Conservation (phyloP, 1,140 invertebrate species). For the Saxidomus purpurata region DNA sequence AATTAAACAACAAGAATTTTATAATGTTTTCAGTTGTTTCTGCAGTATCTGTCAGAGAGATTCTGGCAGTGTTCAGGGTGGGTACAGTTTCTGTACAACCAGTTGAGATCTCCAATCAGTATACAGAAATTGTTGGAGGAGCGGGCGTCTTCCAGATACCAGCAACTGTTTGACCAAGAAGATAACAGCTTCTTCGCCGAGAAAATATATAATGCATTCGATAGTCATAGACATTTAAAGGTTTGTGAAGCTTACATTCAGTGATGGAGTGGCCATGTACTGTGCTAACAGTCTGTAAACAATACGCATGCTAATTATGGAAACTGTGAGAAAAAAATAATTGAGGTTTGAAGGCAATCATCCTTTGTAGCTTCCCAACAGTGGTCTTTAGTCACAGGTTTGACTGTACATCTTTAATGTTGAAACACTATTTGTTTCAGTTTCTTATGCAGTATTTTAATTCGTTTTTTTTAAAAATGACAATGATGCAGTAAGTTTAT, state of each 20-base stretch:
- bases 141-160: constrained; percentile 25
- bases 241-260: constrained; percentile 45
- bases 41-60: constrained; percentile 18
- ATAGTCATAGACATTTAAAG: constrained; percentile 54
- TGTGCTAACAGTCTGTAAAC: background rate
- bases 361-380: no score
- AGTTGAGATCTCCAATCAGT: background rate
- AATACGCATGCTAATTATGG: background rate
- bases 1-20: no score
- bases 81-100: constrained; percentile 27
- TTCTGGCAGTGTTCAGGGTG: background rate
- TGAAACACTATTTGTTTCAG: no score
- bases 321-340: no score
- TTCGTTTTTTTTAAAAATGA: no score
- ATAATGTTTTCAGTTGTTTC: constrained; percentile 55
- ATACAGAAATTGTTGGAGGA: background rate
- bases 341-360: no score
- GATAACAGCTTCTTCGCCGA: constrained; percentile 74
- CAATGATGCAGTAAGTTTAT: no score
- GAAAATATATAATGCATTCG: constrained; percentile 52
- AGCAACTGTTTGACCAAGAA: constrained; percentile 72
- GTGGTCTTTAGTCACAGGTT: no score
- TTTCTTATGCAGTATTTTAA: no score
- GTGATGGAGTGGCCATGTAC: background rate
- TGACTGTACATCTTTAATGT: no score